These are phyloP conservation scores for Proales similis DNA, from an alignment of 1,140 invertebrate species.

Conservation along the genomic window DNA sequence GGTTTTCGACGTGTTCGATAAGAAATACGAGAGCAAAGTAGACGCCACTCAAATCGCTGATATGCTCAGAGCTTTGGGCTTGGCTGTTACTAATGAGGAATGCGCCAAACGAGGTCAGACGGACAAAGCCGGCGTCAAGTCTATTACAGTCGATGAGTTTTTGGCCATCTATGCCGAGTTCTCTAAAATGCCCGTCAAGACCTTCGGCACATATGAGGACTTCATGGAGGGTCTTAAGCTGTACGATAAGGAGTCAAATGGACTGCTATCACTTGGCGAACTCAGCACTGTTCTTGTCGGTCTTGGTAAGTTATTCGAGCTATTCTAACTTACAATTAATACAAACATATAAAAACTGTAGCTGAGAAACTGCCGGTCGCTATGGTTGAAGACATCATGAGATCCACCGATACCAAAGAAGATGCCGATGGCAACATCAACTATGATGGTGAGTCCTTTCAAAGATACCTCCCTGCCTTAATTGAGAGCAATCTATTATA, in stretches of 20 bases:
- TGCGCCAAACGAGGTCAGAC: conserved; percentile 37
- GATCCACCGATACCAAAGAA: conserved; percentile 32
- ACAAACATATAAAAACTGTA: neutral
- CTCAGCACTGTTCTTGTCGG: conserved; percentile 36
- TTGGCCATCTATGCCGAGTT: conserved; percentile 38
- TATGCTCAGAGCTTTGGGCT: conserved; percentile 33
- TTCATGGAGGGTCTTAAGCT: conserved; percentile 39
- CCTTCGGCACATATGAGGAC: conserved; percentile 38
- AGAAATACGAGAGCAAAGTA: conserved; percentile 38
- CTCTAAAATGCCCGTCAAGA: conserved; percentile 38
- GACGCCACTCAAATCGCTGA: conserved; percentile 28
- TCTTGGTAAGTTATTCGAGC: conserved; percentile 23
- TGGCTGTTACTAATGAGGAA: conserved; percentile 20
- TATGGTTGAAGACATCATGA: conserved; percentile 36
- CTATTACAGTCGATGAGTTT: conserved; percentile 37
- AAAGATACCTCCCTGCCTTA: neutral
- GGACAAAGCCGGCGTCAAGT: conserved; percentile 31
- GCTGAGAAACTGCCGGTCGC: conserved; percentile 35
- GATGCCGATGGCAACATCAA: conserved; percentile 37
- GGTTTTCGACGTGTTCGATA: conserved; percentile 38
- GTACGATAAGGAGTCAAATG: conserved; percentile 38
- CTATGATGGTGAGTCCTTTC: conserved; percentile 36
- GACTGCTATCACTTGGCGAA: conserved; percentile 33
- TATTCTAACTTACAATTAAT: neutral
- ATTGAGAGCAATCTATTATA: conserved; percentile 10